phyloP scores from a whole-genome alignment of 35 echinoderm and acorn worm genomes.

The Diadema setosum region DNA sequence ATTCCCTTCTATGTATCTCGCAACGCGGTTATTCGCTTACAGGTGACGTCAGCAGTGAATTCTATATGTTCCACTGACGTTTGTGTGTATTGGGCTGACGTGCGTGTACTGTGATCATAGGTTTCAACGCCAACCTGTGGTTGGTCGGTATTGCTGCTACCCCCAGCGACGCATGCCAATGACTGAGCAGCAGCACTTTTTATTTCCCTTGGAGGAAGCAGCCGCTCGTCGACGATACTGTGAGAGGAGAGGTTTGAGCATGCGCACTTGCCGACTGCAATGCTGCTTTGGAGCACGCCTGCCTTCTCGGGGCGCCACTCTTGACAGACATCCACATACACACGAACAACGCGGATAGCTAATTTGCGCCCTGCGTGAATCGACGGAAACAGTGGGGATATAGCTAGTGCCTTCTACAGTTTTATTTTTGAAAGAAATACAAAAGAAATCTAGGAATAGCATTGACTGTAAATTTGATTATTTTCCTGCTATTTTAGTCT shows the following conservation, averaged over 20 bases:
- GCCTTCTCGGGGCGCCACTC: not conserved
- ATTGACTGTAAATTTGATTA: not conserved
- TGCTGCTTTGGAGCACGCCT: not conserved
- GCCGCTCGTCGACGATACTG: not conserved
- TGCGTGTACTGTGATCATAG: not conserved
- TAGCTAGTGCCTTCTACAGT: slow-evolving; percentile 4
- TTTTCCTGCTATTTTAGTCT: not conserved
- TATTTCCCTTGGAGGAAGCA: not conserved
- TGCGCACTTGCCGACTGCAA: not conserved
- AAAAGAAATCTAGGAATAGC: not conserved
- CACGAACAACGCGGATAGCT: not conserved
- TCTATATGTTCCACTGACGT: not conserved
- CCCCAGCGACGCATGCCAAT: too few relatives aligned
- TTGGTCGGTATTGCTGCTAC: too few relatives aligned
- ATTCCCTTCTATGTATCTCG: not conserved
- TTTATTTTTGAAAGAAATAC: slow-evolving; percentile 6
- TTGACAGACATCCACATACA: not conserved
- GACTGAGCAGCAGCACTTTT: too few relatives aligned
- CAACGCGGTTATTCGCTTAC: not conserved
- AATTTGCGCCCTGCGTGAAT: not conserved
- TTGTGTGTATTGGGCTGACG: not conserved
- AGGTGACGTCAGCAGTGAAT: not conserved
- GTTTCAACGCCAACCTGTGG: too few relatives aligned
- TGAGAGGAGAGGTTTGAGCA: not conserved
- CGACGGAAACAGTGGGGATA: not conserved